A percentile compares a stretch with the other conserved stretches of the same genome.
Conservation (phyloP, 2,888 invertebrate species). For the Tubiluchus corallicola region DNA sequence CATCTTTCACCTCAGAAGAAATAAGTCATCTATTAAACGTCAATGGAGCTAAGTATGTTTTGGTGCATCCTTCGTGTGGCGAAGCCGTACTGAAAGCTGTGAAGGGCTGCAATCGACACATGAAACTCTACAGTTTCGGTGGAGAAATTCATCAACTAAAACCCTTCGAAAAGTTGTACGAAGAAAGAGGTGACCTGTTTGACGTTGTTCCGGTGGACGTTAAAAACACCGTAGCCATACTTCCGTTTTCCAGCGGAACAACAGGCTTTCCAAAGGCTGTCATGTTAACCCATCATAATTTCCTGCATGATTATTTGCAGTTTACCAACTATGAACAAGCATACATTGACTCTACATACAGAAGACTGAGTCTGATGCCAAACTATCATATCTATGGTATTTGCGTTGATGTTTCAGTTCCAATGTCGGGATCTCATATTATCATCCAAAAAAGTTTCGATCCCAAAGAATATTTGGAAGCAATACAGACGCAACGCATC, state of each 20-base stretch:
- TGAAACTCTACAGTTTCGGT: not conserved
- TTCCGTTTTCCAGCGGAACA: conserved; percentile 71
- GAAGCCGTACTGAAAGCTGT: not conserved
- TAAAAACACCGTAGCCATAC: conserved; percentile 41
- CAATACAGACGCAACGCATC: conserved; percentile 43
- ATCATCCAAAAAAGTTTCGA: conserved; percentile 54
- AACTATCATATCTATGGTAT: conserved; percentile 66
- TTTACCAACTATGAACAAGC: conserved; percentile 11
- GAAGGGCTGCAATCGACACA: not conserved
- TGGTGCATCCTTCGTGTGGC: not conserved
- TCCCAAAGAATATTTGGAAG: conserved; percentile 43
- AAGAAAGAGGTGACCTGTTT: not conserved
- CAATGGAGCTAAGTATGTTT: not conserved
- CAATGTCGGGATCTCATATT: conserved; percentile 45
- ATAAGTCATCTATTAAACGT: not conserved
- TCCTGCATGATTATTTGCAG: conserved; percentile 32
- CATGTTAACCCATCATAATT: conserved; percentile 47
- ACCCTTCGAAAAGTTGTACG: too few relatives aligned
- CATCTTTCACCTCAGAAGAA: not conserved
- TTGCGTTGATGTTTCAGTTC: conserved; percentile 38
- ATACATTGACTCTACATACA: not conserved
- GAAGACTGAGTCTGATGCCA: conserved; percentile 45
- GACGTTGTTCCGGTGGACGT: not conserved
- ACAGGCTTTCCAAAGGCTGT: conserved; percentile 66
- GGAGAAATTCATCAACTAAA: too few relatives aligned